Evolutionary conservation across 1,140 invertebrate species (phyloP).

Genomic region (Monomorium pharaonis): DNA sequence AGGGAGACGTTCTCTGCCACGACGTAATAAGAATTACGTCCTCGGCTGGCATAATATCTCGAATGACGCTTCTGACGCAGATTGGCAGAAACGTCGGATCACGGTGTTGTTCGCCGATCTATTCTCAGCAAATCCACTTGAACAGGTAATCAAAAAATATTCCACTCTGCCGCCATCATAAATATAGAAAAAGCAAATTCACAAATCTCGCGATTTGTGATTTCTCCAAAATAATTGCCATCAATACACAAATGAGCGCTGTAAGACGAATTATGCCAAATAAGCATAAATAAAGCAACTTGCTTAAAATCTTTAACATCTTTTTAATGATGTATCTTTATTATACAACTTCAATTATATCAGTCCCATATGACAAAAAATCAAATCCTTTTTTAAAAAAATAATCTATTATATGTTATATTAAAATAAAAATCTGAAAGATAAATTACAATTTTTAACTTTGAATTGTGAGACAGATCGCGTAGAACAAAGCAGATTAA

Average conservation of each 20-base stretch:
- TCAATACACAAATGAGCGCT: neutral
- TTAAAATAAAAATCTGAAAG: neutral
- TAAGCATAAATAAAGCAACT: neutral
- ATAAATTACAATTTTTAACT: neutral
- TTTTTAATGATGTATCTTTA: neutral
- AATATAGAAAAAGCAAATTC: conserved; percentile 7
- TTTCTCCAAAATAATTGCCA: neutral
- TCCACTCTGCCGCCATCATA: neutral
- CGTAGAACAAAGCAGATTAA: neutral
- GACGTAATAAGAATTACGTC: conserved; percentile 74
- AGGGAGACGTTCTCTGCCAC: conserved; percentile 57
- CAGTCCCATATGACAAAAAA: neutral
- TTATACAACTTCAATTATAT: neutral
- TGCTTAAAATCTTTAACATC: neutral
- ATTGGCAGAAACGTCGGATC: conserved; percentile 63
- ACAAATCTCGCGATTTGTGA: neutral
- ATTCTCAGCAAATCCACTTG: neutral
- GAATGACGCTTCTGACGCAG: conserved; percentile 48
- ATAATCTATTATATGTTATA: neutral
- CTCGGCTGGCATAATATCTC: conserved; percentile 63
- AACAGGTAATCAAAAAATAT: conserved; percentile 11
- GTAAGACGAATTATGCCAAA: neutral
- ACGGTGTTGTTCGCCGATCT: conserved; percentile 14
- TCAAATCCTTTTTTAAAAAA: neutral
- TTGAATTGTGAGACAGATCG: neutral